Evolutionary conservation across 1,140 invertebrate genomes (phyloP), one percentile per base, ranked within the genome.

Genomic region (Caerostris darwini): DNA sequence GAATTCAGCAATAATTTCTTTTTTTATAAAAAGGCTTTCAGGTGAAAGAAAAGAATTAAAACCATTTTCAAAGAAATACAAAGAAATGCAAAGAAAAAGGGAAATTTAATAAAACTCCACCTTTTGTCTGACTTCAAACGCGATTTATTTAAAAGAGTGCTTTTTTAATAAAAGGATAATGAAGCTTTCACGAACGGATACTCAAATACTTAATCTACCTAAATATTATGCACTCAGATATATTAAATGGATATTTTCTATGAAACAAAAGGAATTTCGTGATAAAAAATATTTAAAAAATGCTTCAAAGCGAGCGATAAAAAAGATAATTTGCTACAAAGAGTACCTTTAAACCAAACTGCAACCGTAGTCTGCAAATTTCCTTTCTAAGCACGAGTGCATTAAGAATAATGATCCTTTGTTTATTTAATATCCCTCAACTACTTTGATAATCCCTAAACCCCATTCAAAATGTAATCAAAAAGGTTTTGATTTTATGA

Each of bases 201-300:
- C 19, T 53, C 34, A 77, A 77, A 77, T 77, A 77, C 50, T 77
- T 77, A 77, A 77, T 77, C 50, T 77, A 34, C 50, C 34, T 34
- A 8, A 50, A 53, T 77, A 53, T 50, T 50, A 53, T 5, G 50
- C 34, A 77, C 3, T 12, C 69, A 2, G 34, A 50, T 50, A 50
- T 53, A 50, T 77, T 77, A 77, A 77, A 12, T 34, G 50, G 34
- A 77, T 12, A 34, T 12, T 50, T 77, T 3, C 0, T 3, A 3
- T 0, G 69, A 34, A 77, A 50, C 19, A 77, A 77, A 77, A 12
- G 69, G 10, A 67, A n/a, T 17, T 17, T 67, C 5, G 4, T 17
- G 5, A n/a, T 5, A 67, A n/a, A 67, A 67, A n/a, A 0, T 34
- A 34, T 34, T 34, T 34, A n/a, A 50, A 53, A 77, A 10, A 53